A percentile compares a stretch with the other conserved stretches of the same genome.
phyloP scores from a whole-genome alignment of 2,888 invertebrate species.

The Hofmannophila pseudospretella region DNA sequence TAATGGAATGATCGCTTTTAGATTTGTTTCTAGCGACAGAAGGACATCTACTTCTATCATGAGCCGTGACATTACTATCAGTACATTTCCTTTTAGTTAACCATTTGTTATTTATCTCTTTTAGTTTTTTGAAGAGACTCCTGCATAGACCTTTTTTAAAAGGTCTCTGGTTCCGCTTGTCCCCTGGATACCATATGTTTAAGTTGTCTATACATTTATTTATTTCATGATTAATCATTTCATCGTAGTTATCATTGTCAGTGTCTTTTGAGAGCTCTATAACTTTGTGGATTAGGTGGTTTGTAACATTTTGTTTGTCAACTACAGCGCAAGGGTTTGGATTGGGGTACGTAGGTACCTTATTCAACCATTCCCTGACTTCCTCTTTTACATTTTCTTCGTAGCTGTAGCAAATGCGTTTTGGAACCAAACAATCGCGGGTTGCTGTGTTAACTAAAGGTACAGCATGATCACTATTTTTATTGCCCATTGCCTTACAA shows the following conservation, averaged over 20 bases:
- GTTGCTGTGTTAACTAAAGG: not conserved
- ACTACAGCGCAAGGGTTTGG: slow-evolving; percentile 21
- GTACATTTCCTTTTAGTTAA: slow-evolving; percentile 3
- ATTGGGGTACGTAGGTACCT: slow-evolving; percentile 31
- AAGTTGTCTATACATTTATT: slow-evolving; percentile 30
- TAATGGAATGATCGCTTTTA: not conserved
- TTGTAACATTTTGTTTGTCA: slow-evolving; percentile 27
- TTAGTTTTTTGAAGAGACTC: slow-evolving; percentile 30
- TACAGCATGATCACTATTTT: not conserved
- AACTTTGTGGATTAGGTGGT: slow-evolving; percentile 33
- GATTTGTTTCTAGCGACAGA: not conserved
- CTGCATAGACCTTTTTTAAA: slow-evolving; percentile 27
- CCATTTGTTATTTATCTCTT: slow-evolving; percentile 21
- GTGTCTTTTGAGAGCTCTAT: slow-evolving; percentile 18
- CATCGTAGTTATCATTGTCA: slow-evolving; percentile 21
- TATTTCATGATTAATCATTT: slow-evolving; percentile 27
- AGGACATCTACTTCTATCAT: not conserved
- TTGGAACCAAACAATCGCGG: not conserved
- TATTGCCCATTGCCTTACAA: not conserved
- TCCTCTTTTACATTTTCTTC: slow-evolving; percentile 26
- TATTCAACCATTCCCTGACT: slow-evolving; percentile 32
- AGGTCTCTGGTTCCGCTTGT: slow-evolving; percentile 19
- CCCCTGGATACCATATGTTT: slow-evolving; percentile 33
- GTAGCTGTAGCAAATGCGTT: slow-evolving; percentile 5
- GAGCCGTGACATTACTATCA: not conserved